Evolutionary conservation across 2,113 vertebrate species (phyloP), one percentile per base, ranked within the genome.

Genomic region (Seriola rivoliana): DNA sequence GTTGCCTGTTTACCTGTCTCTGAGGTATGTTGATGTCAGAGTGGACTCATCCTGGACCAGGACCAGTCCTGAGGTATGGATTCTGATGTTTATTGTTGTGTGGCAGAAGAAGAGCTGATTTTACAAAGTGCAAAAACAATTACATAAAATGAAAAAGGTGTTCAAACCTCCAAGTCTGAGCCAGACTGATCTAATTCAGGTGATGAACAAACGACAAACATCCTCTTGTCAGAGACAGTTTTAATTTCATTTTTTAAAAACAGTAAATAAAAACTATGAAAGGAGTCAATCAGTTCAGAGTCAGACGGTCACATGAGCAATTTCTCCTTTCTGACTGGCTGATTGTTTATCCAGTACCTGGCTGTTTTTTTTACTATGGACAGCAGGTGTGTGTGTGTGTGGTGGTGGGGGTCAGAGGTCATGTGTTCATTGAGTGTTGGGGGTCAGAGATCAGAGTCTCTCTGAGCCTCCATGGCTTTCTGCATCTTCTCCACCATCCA

Each of bases 401-500:
- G 10, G 52, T 21, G 16, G 8, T 34, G 14, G 10, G 44, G 5
- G 65, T 66, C 40, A 65, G 17, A 65, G 66, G 44, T 50, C 66
- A 38, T 54, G 57, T 74, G 10, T 25, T 29, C 40, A 19, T 16
- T 17, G 48, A 1, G 17, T 42, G 14, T 3, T 48, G 42, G 23
- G 46, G 4, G 50, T 68, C 44, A 96, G 0, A 95, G 95, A 58
- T 94, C 96, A 12, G 96, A 94, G 2, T 96, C 94, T 62, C 97
- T 96, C 77, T 97, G 96, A 10, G 94, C 94, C 80, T 98, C 97
- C 98, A 99, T 99, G 50, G 96, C 95, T 87, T 94, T 95, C 78
- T 96, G 95, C 97, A 99, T 99, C 95, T 99, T 99, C 86, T 97
- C 97, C 0, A 97, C 96, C 96, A 99, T 99, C 98, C 97, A 99